A percentile compares a stretch with the other conserved stretches of the same genome.
Conservation (phyloP, 2,113 vertebrate genomes). For the Esox niger region DNA sequence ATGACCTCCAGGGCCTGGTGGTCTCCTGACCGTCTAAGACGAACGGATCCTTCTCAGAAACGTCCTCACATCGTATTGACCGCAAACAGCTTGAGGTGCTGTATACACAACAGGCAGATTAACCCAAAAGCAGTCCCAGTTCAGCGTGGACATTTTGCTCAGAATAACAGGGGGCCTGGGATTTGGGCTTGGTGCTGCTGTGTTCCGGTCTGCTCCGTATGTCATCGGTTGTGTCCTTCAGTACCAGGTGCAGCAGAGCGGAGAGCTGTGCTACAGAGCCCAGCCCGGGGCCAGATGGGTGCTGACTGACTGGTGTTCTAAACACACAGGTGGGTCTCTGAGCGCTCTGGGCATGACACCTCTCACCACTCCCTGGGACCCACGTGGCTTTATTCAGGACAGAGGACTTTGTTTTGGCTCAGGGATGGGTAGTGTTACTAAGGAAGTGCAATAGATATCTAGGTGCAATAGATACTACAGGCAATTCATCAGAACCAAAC, state of each 20-base stretch:
- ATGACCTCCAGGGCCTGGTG: not conserved
- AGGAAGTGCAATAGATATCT: not conserved
- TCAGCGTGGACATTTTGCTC: not conserved
- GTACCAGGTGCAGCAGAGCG: too few relatives aligned
- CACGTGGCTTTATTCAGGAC: too few relatives aligned
- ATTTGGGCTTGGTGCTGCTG: too few relatives aligned
- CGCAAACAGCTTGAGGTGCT: not conserved
- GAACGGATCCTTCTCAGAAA: not conserved
- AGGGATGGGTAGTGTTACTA: not conserved
- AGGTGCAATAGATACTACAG: not conserved
- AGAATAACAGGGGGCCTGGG: not conserved
- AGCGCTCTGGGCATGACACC: not conserved
- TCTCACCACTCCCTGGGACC: too few relatives aligned
- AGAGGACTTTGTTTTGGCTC: not conserved
- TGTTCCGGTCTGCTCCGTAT: not conserved
- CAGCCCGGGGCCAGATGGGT: not conserved
- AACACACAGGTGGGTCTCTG: too few relatives aligned
- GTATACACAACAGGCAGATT: not conserved
- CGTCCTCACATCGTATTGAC: conserved; percentile 3
- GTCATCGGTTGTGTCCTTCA: too few relatives aligned
- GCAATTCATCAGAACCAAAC: not conserved
- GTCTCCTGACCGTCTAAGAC: not conserved
- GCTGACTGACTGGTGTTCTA: not conserved
- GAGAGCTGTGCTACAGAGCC: too few relatives aligned
- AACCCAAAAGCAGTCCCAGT: not conserved